Evolutionary conservation across 2,113 vertebrate species (phyloP), one percentile per base, ranked within the genome.

Genomic region (Orthonyx spaldingii): DNA sequence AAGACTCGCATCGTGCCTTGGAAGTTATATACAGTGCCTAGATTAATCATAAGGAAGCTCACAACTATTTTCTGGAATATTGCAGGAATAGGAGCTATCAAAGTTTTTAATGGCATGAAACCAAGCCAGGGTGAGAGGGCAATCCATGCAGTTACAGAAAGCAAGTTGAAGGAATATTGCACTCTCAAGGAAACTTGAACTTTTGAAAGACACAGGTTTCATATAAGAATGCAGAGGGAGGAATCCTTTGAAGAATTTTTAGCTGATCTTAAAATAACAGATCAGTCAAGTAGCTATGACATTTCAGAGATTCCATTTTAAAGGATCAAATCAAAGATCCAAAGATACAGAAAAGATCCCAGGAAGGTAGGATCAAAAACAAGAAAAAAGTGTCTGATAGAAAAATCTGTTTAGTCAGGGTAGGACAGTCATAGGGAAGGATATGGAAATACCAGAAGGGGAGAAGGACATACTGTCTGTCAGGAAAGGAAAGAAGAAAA

Each of bases 211-310:
- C 46, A 81, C 7, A 7, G 33, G 32, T 80, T 94, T 88, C 53
- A 14, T 69, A 30, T 39, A 46, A 61, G 63, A 82, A 94, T 76
- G 82, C 61, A 76, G 69, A 52, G 71, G 69, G 39, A 93, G 9
- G 63, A 77, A 76, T n/a, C 44, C 59, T 95, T 93, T 96, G 95
- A 95, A 94, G 70, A 92, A 93, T 93, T 95, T 95, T 92, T 93
- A 53, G 79, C 68, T 57, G 46, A 42, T 93, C 83, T 95, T 72
- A 88, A 88, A 93, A 95, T 95, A 96, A 46, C 16, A 0, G 64
- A 92, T 90, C 63, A 57, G 71, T 80, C 66, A 88, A 74, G 55
- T 46, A 85, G n/a, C 30, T 53, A 13, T 35, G 72, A 50, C 3
- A 84, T 84, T 81, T 93, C 72, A 81, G 64, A 93, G 81, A 89